Conservation (phyloP, 2,113 vertebrate species). For the Acanthisitta chloris region DNA sequence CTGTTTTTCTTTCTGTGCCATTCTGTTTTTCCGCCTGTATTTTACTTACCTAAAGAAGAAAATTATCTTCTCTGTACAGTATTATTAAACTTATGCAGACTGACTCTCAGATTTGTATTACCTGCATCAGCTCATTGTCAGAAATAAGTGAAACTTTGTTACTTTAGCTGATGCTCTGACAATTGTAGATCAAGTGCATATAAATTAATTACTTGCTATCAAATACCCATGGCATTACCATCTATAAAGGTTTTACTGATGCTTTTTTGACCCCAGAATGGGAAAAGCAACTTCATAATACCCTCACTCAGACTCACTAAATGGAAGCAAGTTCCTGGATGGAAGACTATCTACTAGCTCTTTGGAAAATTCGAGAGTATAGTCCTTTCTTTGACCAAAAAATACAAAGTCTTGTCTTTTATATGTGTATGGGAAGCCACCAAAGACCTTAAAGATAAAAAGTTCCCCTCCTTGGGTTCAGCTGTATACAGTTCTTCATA, state of each 20-base stretch:
- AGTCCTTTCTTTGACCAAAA: background rate
- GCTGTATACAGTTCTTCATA: background rate
- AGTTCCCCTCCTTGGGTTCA: background rate
- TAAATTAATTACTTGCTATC: background rate
- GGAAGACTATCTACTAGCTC: background rate
- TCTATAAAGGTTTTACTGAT: background rate
- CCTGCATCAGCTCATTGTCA: background rate
- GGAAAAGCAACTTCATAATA: background rate
- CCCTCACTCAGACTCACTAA: background rate
- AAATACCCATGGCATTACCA: background rate
- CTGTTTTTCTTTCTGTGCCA: background rate
- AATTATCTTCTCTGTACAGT: background rate
- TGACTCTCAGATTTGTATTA: background rate
- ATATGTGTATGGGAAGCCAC: fast-evolving
- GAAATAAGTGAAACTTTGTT: background rate
- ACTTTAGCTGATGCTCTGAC: background rate
- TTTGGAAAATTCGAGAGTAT: background rate
- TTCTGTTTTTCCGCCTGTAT: background rate
- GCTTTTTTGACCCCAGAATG: background rate
- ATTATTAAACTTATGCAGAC: background rate
- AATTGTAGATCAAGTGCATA: background rate
- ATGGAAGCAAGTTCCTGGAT: background rate
- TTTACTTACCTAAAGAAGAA: background rate
- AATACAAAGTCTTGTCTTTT: background rate
- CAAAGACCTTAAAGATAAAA: background rate